phyloP scores from a whole-genome alignment of 1,140 invertebrate genomes.

The Cotesia vestalis region DNA sequence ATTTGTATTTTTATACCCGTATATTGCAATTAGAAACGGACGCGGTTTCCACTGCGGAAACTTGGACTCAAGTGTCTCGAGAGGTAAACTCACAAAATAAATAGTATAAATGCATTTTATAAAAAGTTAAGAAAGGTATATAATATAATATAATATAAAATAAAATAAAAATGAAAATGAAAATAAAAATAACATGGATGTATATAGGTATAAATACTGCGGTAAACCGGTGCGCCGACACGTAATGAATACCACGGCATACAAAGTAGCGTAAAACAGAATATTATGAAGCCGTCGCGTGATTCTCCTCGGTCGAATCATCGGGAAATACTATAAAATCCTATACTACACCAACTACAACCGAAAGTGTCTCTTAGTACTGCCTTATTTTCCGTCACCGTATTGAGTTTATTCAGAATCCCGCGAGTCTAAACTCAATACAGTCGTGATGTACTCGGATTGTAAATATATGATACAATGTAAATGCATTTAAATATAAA shows the following conservation, averaged over 20 bases:
- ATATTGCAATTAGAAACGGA: constrained; percentile 35
- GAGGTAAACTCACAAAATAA: constrained; percentile 19
- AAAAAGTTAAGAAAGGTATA: constrained; percentile 6
- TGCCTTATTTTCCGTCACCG: no score
- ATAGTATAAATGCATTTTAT: constrained; percentile 12
- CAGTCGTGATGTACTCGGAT: no score
- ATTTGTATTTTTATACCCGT: not conserved
- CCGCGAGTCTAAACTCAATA: no score
- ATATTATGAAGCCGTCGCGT: constrained; percentile 31
- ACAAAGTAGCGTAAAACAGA: constrained; percentile 33
- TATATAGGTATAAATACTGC: constrained; percentile 22
- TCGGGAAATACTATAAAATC: not conserved
- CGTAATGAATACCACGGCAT: constrained; percentile 38
- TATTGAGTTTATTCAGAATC: no score
- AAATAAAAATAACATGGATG: not conserved
- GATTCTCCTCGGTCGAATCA: constrained; percentile 26
- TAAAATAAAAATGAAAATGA: constrained; percentile 31
- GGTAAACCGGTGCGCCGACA: constrained; percentile 29
- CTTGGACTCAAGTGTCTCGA: constrained; percentile 11
- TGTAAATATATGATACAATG: no score
- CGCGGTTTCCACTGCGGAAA: constrained; percentile 28
- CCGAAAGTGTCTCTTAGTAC: not conserved
- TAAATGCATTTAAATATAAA: no score
- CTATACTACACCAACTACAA: not conserved
- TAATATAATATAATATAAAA: constrained; percentile 37